These are phyloP conservation scores for Eumaeus atala DNA, from an alignment of 1,140 invertebrate genomes.

Conservation along the genomic window DNA sequence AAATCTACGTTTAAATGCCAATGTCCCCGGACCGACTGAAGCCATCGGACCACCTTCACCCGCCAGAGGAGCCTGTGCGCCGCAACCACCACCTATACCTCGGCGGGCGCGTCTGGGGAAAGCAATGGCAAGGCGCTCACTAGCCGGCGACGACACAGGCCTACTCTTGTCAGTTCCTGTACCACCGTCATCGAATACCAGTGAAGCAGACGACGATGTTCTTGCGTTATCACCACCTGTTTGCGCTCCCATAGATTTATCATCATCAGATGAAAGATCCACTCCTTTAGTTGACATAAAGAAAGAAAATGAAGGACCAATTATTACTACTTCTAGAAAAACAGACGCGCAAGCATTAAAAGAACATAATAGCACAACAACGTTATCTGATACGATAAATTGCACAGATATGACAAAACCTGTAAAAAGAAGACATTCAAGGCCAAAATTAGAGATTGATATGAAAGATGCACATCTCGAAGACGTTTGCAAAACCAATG, in stretches of 20 bases:
- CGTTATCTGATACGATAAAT: constrained; percentile 31
- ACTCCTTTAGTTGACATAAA: constrained; percentile 67
- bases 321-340: constrained; percentile 44
- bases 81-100: constrained; percentile 61
- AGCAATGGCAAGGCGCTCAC: constrained; percentile 78
- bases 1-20: constrained; percentile 74
- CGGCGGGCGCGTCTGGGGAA: constrained; percentile 80
- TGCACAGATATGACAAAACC: constrained; percentile 43
- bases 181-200: constrained; percentile 33
- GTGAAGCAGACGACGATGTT: constrained; percentile 59
- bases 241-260: constrained; percentile 61
- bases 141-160: constrained; percentile 63
- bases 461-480: constrained; percentile 66
- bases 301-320: constrained; percentile 67
- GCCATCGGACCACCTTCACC: constrained; percentile 80
- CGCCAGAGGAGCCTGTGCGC: constrained; percentile 77
- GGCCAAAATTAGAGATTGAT: constrained; percentile 67
- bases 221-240: constrained; percentile 60
- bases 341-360: constrained; percentile 58
- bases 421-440: constrained; percentile 60
- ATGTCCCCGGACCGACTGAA: constrained; percentile 62
- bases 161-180: constrained; percentile 39
- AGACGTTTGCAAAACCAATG: constrained; percentile 65
- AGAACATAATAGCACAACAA: constrained; percentile 56
- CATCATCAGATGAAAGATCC: constrained; percentile 64